These are phyloP conservation scores for Mesoligia furuncula DNA, from an alignment of 2,888 invertebrate genomes.

Conservation along the genomic window DNA sequence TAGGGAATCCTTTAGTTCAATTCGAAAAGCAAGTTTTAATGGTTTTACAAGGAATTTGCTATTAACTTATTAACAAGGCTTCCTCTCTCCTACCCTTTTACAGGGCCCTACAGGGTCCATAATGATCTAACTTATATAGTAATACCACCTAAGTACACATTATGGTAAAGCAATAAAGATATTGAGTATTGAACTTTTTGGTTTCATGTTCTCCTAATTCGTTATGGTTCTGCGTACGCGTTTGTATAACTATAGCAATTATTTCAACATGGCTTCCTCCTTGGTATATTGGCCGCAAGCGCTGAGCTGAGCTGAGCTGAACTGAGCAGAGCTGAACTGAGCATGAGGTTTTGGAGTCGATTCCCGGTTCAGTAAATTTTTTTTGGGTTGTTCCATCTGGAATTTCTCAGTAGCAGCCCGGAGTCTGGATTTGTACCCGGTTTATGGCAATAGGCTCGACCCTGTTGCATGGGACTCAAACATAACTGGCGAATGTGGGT, in stretches of 20 bases:
- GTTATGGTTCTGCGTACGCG: constrained; percentile 9
- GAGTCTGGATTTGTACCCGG: not conserved
- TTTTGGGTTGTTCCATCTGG: not conserved
- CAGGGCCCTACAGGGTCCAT: too few species aligned
- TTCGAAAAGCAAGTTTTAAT: constrained; percentile 70
- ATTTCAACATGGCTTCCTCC: not conserved
- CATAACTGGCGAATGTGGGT: not conserved
- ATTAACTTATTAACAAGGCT: not conserved
- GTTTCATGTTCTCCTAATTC: constrained; percentile 30
- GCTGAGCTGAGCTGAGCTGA: too few species aligned
- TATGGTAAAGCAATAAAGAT: too few species aligned
- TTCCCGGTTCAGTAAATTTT: not conserved
- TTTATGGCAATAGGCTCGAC: not conserved
- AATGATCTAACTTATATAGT: too few species aligned
- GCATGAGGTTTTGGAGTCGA: not conserved
- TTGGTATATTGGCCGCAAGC: not conserved
- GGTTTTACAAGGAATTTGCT: constrained; percentile 29
- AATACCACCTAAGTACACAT: too few species aligned
- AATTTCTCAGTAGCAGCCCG: not conserved
- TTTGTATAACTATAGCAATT: constrained; percentile 24
- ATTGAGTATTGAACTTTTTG: constrained; percentile 4
- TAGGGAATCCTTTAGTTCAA: constrained; percentile 74
- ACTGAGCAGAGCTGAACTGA: too few species aligned
- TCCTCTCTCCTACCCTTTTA: too few species aligned
- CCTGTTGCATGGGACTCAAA: not conserved